A percentile compares a stretch with the other conserved stretches of the same genome.
These are phyloP conservation scores for Abramis brama DNA, from an alignment of 2,113 vertebrate species.

Conservation along the genomic window DNA sequence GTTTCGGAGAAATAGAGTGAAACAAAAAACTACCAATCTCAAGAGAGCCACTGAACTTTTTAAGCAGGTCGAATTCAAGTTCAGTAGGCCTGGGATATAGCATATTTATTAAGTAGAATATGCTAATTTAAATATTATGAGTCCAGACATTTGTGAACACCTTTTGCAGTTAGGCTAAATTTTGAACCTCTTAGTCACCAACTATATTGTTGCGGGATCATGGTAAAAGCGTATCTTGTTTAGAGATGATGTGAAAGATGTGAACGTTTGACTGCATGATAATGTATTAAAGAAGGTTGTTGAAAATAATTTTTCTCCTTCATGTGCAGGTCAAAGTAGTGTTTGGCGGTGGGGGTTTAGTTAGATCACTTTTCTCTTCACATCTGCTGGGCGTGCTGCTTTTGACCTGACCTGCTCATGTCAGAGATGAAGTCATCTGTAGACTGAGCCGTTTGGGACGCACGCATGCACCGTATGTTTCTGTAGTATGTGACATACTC, in stretches of 20 bases:
- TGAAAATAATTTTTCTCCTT: background rate
- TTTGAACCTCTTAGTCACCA: background rate
- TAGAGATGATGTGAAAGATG: background rate
- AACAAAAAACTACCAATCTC: background rate
- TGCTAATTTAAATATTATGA: background rate
- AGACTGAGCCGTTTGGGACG: slow-evolving; percentile 10
- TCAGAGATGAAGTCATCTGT: slow-evolving; percentile 55
- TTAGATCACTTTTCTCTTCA: slow-evolving; percentile 40
- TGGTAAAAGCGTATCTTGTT: background rate
- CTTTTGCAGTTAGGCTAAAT: background rate
- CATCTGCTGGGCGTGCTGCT: slow-evolving; percentile 45
- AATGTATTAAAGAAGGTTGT: background rate
- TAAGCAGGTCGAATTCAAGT: background rate
- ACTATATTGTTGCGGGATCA: background rate
- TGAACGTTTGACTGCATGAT: background rate
- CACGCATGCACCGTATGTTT: background rate
- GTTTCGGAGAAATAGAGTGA: background rate
- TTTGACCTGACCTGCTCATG: slow-evolving; percentile 51
- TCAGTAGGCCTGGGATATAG: background rate
- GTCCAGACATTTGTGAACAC: background rate
- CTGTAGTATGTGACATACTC: background rate
- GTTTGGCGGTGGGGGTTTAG: background rate
- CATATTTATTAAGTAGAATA: background rate
- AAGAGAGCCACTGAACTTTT: background rate
- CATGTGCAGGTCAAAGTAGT: background rate